Evolutionary conservation across 1,140 invertebrate genomes (phyloP).

Genomic region (Saccostrea cuccullata): DNA sequence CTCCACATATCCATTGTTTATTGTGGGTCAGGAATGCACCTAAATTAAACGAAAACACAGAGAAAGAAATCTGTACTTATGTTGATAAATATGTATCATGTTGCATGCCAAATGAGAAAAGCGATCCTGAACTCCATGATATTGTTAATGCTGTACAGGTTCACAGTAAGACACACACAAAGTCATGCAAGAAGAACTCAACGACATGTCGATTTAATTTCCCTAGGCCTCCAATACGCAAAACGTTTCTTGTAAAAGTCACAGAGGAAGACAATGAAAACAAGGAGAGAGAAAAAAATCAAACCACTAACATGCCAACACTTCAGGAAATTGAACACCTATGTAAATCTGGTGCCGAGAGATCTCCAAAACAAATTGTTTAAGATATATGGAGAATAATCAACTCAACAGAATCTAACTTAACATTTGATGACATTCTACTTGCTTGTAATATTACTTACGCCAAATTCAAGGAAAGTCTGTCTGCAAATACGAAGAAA

Average conservation of each 20-base stretch:
- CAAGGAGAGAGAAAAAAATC: background rate
- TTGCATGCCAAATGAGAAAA: constrained; percentile 6
- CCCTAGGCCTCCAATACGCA: constrained; percentile 39
- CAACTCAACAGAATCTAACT: background rate
- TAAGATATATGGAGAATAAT: background rate
- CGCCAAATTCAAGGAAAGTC: constrained; percentile 34
- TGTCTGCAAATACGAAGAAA: constrained; percentile 32
- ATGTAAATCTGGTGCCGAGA: background rate
- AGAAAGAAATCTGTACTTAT: constrained; percentile 46
- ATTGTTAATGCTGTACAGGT: constrained; percentile 40
- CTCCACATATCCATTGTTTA: constrained; percentile 77
- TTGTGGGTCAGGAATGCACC: constrained; percentile 76
- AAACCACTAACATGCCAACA: background rate
- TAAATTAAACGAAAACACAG: constrained; percentile 46
- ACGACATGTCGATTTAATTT: constrained; percentile 39
- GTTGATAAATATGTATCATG: constrained; percentile 54
- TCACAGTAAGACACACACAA: constrained; percentile 40
- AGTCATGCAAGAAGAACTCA: constrained; percentile 27
- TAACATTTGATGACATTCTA: constrained; percentile 23
- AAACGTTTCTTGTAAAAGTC: constrained; percentile 38
- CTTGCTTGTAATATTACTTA: constrained; percentile 26
- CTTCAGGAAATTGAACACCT: background rate
- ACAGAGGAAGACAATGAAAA: background rate
- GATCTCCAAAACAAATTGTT: background rate
- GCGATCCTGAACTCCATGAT: constrained; percentile 41